Evolutionary conservation across 2,797 vertebrate genomes (phyloP).

Genomic region (Brachyrhaphis roseni): DNA sequence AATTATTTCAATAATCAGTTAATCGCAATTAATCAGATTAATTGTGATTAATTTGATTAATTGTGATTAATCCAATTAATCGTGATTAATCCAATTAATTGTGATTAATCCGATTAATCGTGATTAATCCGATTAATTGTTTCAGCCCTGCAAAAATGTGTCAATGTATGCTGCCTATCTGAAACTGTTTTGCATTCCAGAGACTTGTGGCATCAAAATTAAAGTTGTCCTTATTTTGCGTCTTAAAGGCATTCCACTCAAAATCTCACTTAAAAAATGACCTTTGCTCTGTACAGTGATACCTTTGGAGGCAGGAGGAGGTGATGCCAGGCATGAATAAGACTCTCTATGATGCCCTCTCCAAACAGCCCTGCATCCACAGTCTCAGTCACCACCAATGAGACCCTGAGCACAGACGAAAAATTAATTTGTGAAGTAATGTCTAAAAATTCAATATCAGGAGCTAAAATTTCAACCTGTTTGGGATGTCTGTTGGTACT

Average conservation of each 20-base stretch:
- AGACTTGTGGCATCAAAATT: too few species aligned
- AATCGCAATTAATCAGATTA: too few species aligned
- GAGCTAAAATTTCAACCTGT: conserved; percentile 77
- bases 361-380: conserved; percentile 98
- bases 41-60: too few species aligned
- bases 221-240: too few species aligned
- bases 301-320: conserved; percentile 94
- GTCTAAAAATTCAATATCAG: background rate
- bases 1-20: too few species aligned
- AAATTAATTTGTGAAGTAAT: background rate
- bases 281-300: conserved; percentile 28
- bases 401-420: conserved; percentile 82
- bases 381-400: conserved; percentile 98
- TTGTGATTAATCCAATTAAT: too few species aligned
- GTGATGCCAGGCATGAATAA: conserved; percentile 97
- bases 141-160: background rate
- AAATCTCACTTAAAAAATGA: background rate
- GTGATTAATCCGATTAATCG: too few species aligned
- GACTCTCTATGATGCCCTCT: conserved; percentile 96
- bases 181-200: too few species aligned
- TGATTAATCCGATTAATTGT: too few species aligned
- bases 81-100: too few species aligned
- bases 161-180: too few species aligned
- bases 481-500: conserved; percentile 91
- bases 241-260: background rate